Conservation (phyloP, 2,888 invertebrate species). For the Drosophila kanekoi region DNA sequence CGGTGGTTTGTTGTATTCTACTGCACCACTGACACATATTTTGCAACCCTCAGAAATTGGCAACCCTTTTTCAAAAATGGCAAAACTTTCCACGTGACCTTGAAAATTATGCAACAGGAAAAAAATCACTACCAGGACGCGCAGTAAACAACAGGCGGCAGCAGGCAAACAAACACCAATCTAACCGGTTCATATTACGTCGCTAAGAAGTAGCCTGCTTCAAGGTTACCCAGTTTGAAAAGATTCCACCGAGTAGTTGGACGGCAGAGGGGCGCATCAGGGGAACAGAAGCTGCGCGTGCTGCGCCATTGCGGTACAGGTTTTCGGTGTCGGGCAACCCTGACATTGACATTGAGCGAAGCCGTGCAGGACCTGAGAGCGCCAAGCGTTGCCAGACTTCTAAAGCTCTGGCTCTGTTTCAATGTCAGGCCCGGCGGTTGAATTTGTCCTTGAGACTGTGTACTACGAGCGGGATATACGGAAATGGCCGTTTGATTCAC, state of each 20-base stretch:
- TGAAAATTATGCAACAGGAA: constrained; percentile 28
- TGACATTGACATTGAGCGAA: constrained; percentile 61
- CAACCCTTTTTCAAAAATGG: not conserved
- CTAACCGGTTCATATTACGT: constrained; percentile 70
- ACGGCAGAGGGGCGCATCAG: not conserved
- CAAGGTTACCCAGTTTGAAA: constrained; percentile 58
- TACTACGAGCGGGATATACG: not conserved
- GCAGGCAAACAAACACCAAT: constrained; percentile 27
- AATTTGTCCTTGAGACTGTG: constrained; percentile 52
- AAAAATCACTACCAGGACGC: constrained; percentile 20
- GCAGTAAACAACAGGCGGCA: constrained; percentile 15
- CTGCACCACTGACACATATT: constrained; percentile 51
- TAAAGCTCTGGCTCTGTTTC: constrained; percentile 30
- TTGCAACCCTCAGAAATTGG: constrained; percentile 11
- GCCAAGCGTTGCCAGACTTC: constrained; percentile 53
- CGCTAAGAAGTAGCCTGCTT: constrained; percentile 15
- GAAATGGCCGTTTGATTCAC: constrained; percentile 9
- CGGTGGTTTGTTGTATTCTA: constrained; percentile 3
- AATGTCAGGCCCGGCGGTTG: constrained; percentile 12
- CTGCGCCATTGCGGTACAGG: constrained; percentile 35
- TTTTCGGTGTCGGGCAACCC: constrained; percentile 44
- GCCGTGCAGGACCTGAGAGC: constrained; percentile 30
- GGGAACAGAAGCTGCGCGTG: constrained; percentile 21
- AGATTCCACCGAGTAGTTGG: constrained; percentile 26
- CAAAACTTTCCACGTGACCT: constrained; percentile 37